Evolutionary conservation across 2,113 vertebrate species (phyloP).

Genomic region (Vulpes lagopus): DNA sequence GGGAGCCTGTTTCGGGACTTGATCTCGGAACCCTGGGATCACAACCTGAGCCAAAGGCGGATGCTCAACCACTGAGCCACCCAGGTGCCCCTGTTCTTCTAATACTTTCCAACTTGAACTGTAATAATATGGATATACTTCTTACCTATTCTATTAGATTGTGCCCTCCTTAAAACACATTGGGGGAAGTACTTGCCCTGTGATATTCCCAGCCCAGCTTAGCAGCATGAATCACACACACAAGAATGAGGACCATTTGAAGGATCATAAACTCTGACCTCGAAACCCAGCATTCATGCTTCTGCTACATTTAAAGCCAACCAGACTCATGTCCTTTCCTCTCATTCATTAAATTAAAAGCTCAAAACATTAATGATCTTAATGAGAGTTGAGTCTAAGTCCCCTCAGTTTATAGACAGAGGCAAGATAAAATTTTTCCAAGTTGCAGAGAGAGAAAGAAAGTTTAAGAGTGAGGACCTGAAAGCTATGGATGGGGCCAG

Average conservation of each 20-base stretch:
- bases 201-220: not conserved
- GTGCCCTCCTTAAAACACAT: no score
- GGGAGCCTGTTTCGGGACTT: no score
- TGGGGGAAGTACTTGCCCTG: not conserved
- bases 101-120: not conserved
- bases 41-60: no score
- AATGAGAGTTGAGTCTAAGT: not conserved
- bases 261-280: not conserved
- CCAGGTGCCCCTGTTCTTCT: no score
- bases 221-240: not conserved
- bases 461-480: not conserved
- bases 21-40: no score
- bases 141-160: not conserved
- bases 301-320: not conserved
- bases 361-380: slow-evolving; percentile 3
- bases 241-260: not conserved
- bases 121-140: not conserved
- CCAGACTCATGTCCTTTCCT: not conserved
- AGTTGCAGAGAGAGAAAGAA: not conserved
- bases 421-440: not conserved
- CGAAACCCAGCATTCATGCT: not conserved
- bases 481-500: not conserved
- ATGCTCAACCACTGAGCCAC: no score
- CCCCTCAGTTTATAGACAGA: not conserved
- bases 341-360: slow-evolving; percentile 26